These are phyloP conservation scores for Limonius californicus DNA, from an alignment of 1,140 invertebrate species.

Conservation along the genomic window DNA sequence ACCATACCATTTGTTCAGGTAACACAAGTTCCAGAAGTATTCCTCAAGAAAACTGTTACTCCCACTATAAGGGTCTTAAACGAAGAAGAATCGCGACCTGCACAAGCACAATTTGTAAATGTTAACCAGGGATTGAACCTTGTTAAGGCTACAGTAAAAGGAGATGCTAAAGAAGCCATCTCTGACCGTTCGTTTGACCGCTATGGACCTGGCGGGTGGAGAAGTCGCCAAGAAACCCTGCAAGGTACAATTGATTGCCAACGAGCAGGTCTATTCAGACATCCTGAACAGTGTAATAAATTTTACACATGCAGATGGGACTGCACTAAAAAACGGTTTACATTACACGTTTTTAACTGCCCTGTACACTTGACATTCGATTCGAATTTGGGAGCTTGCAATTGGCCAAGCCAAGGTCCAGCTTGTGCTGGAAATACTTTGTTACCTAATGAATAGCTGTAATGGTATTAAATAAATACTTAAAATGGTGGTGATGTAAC, in stretches of 20 bases:
- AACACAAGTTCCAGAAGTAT: constrained; percentile 19
- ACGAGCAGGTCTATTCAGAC: constrained; percentile 74
- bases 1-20: too few relatives aligned
- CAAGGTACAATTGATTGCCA: constrained; percentile 66
- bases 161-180: constrained; percentile 31
- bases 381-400: constrained; percentile 68
- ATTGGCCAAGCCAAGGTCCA: constrained; percentile 78
- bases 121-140: constrained; percentile 31
- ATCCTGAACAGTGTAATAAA: constrained; percentile 78
- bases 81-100: constrained; percentile 9
- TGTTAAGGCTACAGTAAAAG: constrained; percentile 35
- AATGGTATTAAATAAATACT: too few relatives aligned
- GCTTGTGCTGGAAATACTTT: constrained; percentile 70
- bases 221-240: constrained; percentile 55
- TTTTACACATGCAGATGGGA: constrained; percentile 85
- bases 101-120: constrained; percentile 28
- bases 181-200: constrained; percentile 47
- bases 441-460: constrained; percentile 39
- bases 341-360: constrained; percentile 75
- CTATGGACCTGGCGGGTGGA: constrained; percentile 53
- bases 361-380: constrained; percentile 79
- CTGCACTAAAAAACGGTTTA: constrained; percentile 71
- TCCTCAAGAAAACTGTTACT: constrained; percentile 21
- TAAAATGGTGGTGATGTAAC: too few relatives aligned
- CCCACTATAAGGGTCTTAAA: not conserved